These are phyloP conservation scores for Drosophila helvetica DNA, from an alignment of 2,888 invertebrate species.

Conservation along the genomic window DNA sequence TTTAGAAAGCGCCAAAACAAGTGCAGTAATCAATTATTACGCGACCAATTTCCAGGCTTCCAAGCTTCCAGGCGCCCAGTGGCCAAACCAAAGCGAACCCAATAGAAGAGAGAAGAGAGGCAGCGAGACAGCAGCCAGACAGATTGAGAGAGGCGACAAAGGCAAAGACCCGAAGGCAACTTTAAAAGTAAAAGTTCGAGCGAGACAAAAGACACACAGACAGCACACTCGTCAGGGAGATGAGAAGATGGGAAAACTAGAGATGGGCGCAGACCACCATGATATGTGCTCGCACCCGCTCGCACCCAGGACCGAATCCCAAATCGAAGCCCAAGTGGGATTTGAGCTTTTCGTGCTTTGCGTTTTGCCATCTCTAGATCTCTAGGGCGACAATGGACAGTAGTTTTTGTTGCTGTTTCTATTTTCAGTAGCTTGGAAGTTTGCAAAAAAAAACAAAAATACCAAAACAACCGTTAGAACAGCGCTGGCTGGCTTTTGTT, in stretches of 20 bases:
- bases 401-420: background rate
- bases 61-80: background rate
- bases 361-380: background rate
- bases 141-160: background rate
- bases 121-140: background rate
- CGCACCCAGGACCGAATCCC: no score
- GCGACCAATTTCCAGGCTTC: constrained; percentile 38
- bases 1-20: constrained; percentile 75
- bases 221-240: background rate
- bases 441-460: constrained; percentile 51
- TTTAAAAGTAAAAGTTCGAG: constrained; percentile 57
- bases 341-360: background rate
- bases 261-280: background rate
- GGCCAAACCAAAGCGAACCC: background rate
- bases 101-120: background rate
- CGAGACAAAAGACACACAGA: background rate
- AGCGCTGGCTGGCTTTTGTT: constrained; percentile 26
- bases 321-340: no score
- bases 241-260: constrained; percentile 18
- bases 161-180: constrained; percentile 12
- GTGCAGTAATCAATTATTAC: constrained; percentile 74
- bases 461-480: constrained; percentile 65
- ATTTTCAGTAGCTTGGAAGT: constrained; percentile 3
- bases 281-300: no score
- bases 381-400: background rate